Evolutionary conservation across 2,888 invertebrate species (phyloP), one percentile per base, ranked within the genome.

Genomic region (Drosophila antonietae): DNA sequence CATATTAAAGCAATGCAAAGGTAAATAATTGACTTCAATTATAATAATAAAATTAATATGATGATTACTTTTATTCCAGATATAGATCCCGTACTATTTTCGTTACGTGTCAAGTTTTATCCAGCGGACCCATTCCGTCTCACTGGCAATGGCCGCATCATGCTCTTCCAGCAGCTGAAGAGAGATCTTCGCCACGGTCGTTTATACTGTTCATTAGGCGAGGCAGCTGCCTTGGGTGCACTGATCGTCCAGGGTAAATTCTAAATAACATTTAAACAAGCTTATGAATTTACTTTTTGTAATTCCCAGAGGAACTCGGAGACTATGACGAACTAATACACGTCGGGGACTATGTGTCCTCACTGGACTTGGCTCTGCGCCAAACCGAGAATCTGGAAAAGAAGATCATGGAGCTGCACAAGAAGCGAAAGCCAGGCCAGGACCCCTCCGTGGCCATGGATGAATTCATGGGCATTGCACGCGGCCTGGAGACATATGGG

Each of bases 51-150:
- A 14, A 35, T 59, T 12, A 7, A 15, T 4, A 5, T 41, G 7
- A 12, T 3, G 18, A 3, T 31, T 43, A 1, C 0, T 20, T 5
- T 28, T 12, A 12, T 51, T 23, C 1, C 94, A 97, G 98, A 98
- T 93, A 95, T 98, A 90, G 96, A 97, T 87, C 97, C 98, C 72
- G 96, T 98, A 90, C 93, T 98, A 71, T 97, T 99, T 92, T 98
- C 98, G 93, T 98, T 99, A 93, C 97, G 99, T 75, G 97, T 99
- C 77, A 99, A 99, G 94, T 99, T 98, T 93, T 99, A 99, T 93
- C 99, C 99, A 18, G 97, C 97, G 66, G 98, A 99, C 93, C 98
- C 99, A 18, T 95, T 97, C 92, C 95, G 97, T 62, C 94, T 99
- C 78, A 97, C 97, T 91, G 98, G 99, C 93, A 97, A 97, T 93